A percentile compares a stretch with the other conserved stretches of the same genome.
phyloP scores from a whole-genome alignment of 2,113 vertebrate species.

The Tyto alba region DNA sequence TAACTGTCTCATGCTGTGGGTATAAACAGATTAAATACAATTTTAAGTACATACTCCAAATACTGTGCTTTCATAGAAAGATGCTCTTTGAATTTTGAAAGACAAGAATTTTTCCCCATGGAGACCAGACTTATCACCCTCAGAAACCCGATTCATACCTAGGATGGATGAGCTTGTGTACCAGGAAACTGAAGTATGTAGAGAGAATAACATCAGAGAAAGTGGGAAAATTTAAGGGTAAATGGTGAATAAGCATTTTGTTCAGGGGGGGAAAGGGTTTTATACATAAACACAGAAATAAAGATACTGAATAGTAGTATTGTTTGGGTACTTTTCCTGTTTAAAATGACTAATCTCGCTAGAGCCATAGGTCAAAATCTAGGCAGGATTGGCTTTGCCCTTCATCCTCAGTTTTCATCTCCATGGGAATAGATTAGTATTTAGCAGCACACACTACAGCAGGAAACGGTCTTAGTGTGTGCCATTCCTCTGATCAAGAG shows the following conservation, averaged over 20 bases:
- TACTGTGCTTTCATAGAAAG: background rate
- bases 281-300: background rate
- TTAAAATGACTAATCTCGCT: background rate
- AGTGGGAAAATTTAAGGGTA: background rate
- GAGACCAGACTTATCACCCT: background rate
- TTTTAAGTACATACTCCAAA: background rate
- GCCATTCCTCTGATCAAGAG: background rate
- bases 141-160: background rate
- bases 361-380: background rate
- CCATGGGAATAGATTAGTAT: background rate
- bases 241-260: background rate
- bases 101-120: background rate
- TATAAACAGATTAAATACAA: background rate
- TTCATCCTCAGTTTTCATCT: conserved; percentile 9
- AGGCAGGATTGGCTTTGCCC: background rate
- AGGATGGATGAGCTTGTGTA: background rate
- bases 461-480: background rate
- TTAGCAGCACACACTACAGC: background rate
- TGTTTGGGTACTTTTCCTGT: conserved; percentile 3
- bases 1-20: background rate
- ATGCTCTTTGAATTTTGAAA: background rate
- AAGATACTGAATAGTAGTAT: background rate
- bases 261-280: background rate
- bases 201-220: background rate
- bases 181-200: background rate